phyloP scores from a whole-genome alignment of 2,113 vertebrate species.

The Felis chaus region DNA sequence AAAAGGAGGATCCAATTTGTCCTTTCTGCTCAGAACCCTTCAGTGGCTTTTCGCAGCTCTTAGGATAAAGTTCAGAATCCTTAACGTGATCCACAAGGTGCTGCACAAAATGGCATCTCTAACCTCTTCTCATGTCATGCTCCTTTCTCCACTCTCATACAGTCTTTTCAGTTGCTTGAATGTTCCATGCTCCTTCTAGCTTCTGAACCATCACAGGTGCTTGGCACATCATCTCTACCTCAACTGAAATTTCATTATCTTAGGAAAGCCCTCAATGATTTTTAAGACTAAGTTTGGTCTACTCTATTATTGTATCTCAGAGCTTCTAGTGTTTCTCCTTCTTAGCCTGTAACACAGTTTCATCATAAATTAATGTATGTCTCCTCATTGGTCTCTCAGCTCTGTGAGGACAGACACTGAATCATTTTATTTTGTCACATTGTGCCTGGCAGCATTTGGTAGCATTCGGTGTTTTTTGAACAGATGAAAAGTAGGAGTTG shows the following conservation, averaged over 20 bases:
- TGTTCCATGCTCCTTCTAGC: background rate
- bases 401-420: background rate
- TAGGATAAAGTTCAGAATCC: background rate
- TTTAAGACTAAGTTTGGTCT: slow-evolving; percentile 15
- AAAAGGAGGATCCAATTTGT: background rate
- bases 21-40: slow-evolving; percentile 11
- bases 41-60: background rate
- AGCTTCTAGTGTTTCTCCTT: slow-evolving; percentile 36
- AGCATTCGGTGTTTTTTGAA: slow-evolving; percentile 2
- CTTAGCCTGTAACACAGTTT: background rate
- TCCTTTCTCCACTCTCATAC: background rate
- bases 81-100: background rate
- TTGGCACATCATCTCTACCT: background rate
- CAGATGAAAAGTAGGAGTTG: slow-evolving; percentile 23
- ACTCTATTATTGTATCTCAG: background rate
- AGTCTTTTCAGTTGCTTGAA: background rate
- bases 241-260: background rate
- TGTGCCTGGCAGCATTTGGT: slow-evolving; percentile 26
- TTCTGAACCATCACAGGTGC: background rate
- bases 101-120: background rate
- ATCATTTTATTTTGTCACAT: slow-evolving; percentile 39
- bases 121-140: background rate
- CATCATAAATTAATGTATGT: slow-evolving; percentile 21
- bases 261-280: background rate
- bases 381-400: slow-evolving; percentile 6